phyloP scores from a whole-genome alignment of 1,140 invertebrate genomes.

The Psilanteris sp. region DNA sequence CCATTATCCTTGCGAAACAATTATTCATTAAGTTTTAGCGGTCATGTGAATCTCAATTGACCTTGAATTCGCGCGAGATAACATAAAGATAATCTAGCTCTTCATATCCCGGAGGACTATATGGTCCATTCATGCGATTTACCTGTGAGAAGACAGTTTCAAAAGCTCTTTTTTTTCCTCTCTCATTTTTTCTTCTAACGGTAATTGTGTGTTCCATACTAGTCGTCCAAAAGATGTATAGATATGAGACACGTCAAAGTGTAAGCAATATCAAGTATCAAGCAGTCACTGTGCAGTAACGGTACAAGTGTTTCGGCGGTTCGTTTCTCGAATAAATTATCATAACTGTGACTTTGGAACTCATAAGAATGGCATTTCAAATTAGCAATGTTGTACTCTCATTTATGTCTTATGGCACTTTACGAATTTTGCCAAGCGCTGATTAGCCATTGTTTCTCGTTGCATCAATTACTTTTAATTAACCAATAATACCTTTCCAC shows the following conservation, averaged over 20 bases:
- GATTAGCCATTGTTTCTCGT: too few species aligned
- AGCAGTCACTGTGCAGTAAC: conserved; percentile 71
- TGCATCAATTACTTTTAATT: too few species aligned
- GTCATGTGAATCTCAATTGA: conserved; percentile 38
- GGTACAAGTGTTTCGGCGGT: conserved; percentile 72
- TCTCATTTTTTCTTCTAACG: conserved; percentile 47
- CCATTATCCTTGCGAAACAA: conserved; percentile 5
- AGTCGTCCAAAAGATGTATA: conserved; percentile 70
- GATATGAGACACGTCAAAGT: conserved; percentile 51
- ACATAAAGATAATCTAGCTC: conserved; percentile 3
- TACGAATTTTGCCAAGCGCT: too few species aligned
- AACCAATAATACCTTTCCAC: too few species aligned
- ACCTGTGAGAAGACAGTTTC: conserved; percentile 10
- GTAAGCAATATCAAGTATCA: conserved; percentile 63
- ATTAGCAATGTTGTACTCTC: conserved; percentile 30
- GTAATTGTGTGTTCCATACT: conserved; percentile 45
- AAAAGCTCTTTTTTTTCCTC: conserved; percentile 8
- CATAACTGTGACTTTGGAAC: conserved; percentile 66
- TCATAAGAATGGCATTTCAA: conserved; percentile 54
- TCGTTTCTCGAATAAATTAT: conserved; percentile 74
- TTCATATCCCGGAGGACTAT: conserved; percentile 13
- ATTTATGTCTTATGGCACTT: too few species aligned
- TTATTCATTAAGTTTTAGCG: conserved; percentile 43
- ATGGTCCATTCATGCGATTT: conserved; percentile 46
- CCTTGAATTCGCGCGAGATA: conserved; percentile 34